Evolutionary conservation across 1,140 invertebrate species (phyloP).

Genomic region (Stegodyphus dumicola): DNA sequence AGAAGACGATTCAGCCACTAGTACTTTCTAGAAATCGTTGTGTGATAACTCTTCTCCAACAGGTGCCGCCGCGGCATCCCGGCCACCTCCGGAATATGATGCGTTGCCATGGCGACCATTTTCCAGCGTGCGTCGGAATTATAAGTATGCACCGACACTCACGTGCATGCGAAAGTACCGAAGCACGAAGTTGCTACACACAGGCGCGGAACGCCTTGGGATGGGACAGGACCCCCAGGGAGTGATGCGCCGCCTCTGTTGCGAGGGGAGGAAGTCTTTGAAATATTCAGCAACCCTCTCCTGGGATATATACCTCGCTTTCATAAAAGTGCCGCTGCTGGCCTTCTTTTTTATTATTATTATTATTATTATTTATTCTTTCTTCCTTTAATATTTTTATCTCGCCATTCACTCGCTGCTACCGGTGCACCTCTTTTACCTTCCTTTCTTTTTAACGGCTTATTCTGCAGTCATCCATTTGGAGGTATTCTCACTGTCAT

Average conservation of each 20-base stretch:
- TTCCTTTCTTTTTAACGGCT: slow-evolving; percentile 35
- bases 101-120: slow-evolving; percentile 40
- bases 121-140: slow-evolving; percentile 34
- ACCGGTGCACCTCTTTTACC: no score
- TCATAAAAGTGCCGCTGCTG: slow-evolving; percentile 48
- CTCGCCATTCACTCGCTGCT: no score
- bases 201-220: slow-evolving; percentile 7
- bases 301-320: slow-evolving; percentile 21
- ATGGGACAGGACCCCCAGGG: slow-evolving; percentile 5
- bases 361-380: not conserved
- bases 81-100: slow-evolving; percentile 11
- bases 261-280: slow-evolving; percentile 33
- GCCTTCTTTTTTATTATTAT: slow-evolving; percentile 43
- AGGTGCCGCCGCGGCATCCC: slow-evolving; percentile 17
- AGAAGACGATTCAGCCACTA: not conserved
- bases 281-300: slow-evolving; percentile 38
- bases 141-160: slow-evolving; percentile 53
- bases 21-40: no score
- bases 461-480: slow-evolving; percentile 58
- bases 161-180: slow-evolving; percentile 38
- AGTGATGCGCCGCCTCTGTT: slow-evolving; percentile 8
- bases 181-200: no score
- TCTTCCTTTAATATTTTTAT: slow-evolving; percentile 17
- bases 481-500: slow-evolving; percentile 59
- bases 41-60: not conserved